phyloP scores from a whole-genome alignment of 2,797 vertebrate species.

The Chromobotia macracanthus region DNA sequence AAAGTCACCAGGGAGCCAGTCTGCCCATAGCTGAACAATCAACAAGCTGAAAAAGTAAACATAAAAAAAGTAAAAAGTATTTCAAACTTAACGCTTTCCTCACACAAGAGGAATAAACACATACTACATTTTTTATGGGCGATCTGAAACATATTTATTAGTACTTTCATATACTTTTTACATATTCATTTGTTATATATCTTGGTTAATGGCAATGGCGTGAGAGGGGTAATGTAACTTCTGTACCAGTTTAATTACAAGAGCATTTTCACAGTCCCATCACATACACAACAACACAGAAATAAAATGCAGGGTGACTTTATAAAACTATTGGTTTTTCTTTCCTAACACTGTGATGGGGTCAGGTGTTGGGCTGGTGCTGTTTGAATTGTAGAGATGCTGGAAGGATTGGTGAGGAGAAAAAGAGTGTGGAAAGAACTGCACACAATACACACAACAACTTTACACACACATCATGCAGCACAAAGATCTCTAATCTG shows the following conservation, averaged over 20 bases:
- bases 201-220: constrained; percentile 63
- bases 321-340: constrained; percentile 75
- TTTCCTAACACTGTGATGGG: constrained; percentile 70
- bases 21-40: constrained; percentile 6
- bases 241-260: constrained; percentile 72
- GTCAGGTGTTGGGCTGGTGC: constrained; percentile 20
- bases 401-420: constrained; percentile 20
- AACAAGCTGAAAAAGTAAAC: constrained; percentile 8
- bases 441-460: constrained; percentile 67
- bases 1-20: constrained; percentile 11
- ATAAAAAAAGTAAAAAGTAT: no score
- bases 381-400: not conserved
- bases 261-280: constrained; percentile 76
- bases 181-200: constrained; percentile 81
- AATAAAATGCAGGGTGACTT: no score
- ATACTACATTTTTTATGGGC: not conserved
- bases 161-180: constrained; percentile 82
- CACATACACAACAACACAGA: constrained; percentile 78
- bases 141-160: constrained; percentile 79
- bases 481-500: constrained; percentile 68
- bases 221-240: constrained; percentile 57
- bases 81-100: not conserved
- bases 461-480: constrained; percentile 80
- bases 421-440: constrained; percentile 1
- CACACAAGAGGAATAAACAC: constrained; percentile 5